These are phyloP conservation scores for Leptopilina boulardi DNA, from an alignment of 1,140 invertebrate genomes.

Conservation along the genomic window DNA sequence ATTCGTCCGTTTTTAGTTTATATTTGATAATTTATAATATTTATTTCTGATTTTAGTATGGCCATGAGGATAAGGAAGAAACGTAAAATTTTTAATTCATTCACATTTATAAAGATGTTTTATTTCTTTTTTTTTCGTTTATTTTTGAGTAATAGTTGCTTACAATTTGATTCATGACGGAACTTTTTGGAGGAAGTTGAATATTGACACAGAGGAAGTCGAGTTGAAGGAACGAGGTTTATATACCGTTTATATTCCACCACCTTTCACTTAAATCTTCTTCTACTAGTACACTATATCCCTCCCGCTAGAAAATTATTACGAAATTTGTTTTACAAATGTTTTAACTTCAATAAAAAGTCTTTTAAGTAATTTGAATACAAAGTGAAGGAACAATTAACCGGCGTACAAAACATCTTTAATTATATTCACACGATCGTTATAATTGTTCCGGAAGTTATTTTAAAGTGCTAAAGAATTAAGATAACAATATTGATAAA, in stretches of 20 bases:
- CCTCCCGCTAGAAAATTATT: not conserved
- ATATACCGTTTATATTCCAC: constrained; percentile 69
- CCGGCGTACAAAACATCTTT: not conserved
- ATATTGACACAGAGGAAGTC: constrained; percentile 45
- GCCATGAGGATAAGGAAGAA: no score
- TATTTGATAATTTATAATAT: no score
- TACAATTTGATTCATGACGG: constrained; percentile 66
- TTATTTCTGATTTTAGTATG: no score
- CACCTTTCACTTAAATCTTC: constrained; percentile 65
- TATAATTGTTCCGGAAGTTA: not conserved
- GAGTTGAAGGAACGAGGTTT: constrained; percentile 57
- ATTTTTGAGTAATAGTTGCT: constrained; percentile 52
- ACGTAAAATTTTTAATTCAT: no score
- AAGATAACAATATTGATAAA: not conserved
- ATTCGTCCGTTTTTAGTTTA: no score
- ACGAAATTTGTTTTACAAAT: not conserved
- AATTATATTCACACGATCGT: not conserved
- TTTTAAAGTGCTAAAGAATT: not conserved
- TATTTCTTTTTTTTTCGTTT: constrained; percentile 37
- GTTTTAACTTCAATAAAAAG: not conserved
- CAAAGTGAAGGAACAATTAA: not conserved
- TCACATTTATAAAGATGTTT: not conserved
- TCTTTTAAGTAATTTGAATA: not conserved
- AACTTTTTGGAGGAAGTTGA: constrained; percentile 43
- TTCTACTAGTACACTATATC: constrained; percentile 11